These are phyloP conservation scores for Rhagium mordax DNA, from an alignment of 2,888 invertebrate genomes.

Conservation along the genomic window DNA sequence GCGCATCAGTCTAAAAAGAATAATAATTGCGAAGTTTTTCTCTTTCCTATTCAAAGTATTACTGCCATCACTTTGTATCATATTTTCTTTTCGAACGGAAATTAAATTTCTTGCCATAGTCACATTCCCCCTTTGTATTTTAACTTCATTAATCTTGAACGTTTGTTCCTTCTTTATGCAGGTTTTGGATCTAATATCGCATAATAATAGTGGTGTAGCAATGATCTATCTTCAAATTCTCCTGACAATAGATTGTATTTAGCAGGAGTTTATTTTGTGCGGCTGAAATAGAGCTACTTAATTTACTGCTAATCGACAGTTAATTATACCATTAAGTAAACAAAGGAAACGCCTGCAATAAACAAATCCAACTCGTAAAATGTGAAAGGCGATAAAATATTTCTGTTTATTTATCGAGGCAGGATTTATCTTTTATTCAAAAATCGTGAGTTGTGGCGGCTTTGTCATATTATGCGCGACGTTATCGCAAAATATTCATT, in stretches of 20 bases:
- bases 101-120: conserved; percentile 49
- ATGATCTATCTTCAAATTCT: conserved; percentile 3
- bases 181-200: neutral
- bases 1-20: conserved; percentile 1
- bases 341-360: conserved; percentile 17
- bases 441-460: neutral
- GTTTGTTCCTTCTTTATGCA: conserved; percentile 7
- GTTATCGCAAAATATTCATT: neutral
- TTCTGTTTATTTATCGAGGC: neutral
- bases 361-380: conserved; percentile 17
- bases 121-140: conserved; percentile 43
- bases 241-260: conserved; percentile 4
- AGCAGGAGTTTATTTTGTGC: conserved; percentile 20
- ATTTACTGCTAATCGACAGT: conserved; percentile 31
- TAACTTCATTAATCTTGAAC: conserved; percentile 47
- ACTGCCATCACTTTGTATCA: conserved; percentile 25
- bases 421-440: neutral
- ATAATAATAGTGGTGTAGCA: too few species aligned
- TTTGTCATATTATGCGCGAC: neutral
- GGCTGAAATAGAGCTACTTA: conserved; percentile 22
- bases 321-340: conserved; percentile 27
- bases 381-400: conserved; percentile 12
- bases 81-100: conserved; percentile 43
- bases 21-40: conserved; percentile 19
- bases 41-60: neutral